Base-by-base conservation (phyloP, 2,797 vertebrate genomes). In the Brachyalestes nurse region DNA sequence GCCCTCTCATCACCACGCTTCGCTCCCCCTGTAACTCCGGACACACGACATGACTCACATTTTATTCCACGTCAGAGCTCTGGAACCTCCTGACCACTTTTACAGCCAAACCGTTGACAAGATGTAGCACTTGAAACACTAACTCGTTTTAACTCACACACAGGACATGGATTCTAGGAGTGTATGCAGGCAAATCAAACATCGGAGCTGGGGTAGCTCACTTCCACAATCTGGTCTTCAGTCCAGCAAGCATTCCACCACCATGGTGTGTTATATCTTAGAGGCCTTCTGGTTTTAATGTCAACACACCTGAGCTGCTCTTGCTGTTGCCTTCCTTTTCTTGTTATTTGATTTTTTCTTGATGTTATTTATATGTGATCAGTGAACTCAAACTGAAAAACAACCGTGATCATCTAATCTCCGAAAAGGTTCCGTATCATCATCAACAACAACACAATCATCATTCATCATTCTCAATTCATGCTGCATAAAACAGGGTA, bases 381-480 rank as follows among this genome's bases (percentile, higher is more conserved):
- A 6, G n/a, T 53, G 4, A 73, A 61, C 5, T 73, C 73, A 77
- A 40, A 62, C 25, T 14, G 61, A 81, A 72, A 74, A 75, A 72
- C 72, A 61, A 17, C 19, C 58, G 74, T 40, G 28, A 47, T n/a
- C 13, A 64, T 17, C 62, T 77, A 12, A 62, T 19, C 53, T 72
- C 40, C 57, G 58, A 28, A 78, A 53, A 8, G 4, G 34, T 74
- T 49, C 42, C 25, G 62, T 42, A 82, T 66, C 14, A 34, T 75
- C 40, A 23, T 85, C 69, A 79, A 83, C 4, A 84, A 67, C 83
- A 57, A 86, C 90, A 86, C 87, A 40, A 71, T 53, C 57, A 42
- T 34, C 87, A 88, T 90, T 89, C 85, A 87, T 89, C 88, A 86
- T 88, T 87, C 91, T 87, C 86, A 73, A 90, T 91, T 91, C 88